Evolutionary conservation across 2,113 vertebrate species (phyloP).

Genomic region (Thomomys bottae): DNA sequence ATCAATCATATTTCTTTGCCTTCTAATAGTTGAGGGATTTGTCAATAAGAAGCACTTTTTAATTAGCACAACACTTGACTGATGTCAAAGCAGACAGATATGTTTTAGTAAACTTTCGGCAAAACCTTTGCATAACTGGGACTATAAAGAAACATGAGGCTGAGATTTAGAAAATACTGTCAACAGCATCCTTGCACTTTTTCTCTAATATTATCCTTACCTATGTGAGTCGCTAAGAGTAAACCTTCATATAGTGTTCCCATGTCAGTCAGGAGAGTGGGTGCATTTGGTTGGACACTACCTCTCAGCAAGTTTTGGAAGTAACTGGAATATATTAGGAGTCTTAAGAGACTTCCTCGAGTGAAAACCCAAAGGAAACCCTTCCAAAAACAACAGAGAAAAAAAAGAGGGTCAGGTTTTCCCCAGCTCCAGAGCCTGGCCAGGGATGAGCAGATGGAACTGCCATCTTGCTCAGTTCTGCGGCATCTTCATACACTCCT

Average conservation of each 20-base stretch:
- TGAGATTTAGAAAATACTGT: not conserved
- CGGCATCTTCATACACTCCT: not conserved
- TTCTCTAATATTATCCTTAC: not conserved
- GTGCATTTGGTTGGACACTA: not conserved
- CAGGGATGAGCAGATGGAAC: accelerated
- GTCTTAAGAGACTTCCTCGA: conserved; percentile 52
- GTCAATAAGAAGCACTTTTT: not conserved
- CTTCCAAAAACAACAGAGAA: conserved; percentile 45
- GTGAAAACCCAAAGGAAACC: conserved; percentile 36
- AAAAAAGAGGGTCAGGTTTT: not conserved
- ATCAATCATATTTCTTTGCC: not conserved
- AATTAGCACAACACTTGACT: not conserved
- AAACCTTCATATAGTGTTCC: not conserved
- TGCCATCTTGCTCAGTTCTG: not conserved
- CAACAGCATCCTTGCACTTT: not conserved
- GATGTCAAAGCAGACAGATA: conserved; percentile 11
- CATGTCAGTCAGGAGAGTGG: not conserved
- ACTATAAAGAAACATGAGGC: not conserved
- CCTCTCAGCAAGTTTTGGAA: conserved; percentile 50
- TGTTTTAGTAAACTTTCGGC: conserved; percentile 16
- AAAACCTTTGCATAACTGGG: not conserved
- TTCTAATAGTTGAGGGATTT: conserved; percentile 32
- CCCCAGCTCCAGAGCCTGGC: not conserved
- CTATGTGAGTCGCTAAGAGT: not conserved
- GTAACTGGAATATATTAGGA: conserved; percentile 54